phyloP scores from a whole-genome alignment of 2,888 invertebrate genomes.

The Rotaria magnacalcarata region DNA sequence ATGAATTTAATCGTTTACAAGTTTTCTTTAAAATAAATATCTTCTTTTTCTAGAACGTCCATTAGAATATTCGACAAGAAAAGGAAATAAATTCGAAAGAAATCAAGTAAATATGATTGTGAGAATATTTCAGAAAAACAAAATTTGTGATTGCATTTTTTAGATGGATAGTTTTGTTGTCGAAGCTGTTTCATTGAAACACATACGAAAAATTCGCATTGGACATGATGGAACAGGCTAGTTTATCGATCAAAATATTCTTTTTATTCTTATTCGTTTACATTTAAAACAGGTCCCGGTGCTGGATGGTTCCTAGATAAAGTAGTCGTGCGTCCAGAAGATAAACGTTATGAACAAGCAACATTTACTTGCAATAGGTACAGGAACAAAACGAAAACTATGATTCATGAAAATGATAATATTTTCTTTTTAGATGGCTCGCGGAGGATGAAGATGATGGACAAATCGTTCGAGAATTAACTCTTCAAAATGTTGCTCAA shows the following conservation, averaged over 20 bases:
- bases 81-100: slow-evolving; percentile 43
- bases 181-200: slow-evolving; percentile 58
- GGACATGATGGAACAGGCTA: slow-evolving; percentile 59
- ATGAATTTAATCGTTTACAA: slow-evolving; percentile 51
- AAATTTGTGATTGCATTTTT: background rate
- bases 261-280: slow-evolving; percentile 52
- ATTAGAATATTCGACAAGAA: background rate
- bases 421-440: slow-evolving; percentile 52
- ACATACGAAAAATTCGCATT: slow-evolving; percentile 56
- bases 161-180: slow-evolving; percentile 58
- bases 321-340: slow-evolving; percentile 54
- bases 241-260: slow-evolving; percentile 54
- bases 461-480: slow-evolving; percentile 56
- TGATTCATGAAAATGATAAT: background rate
- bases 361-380: slow-evolving; percentile 55
- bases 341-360: slow-evolving; percentile 50
- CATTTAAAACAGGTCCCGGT: slow-evolving; percentile 54
- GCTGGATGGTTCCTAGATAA: slow-evolving; percentile 59
- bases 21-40: slow-evolving; percentile 51
- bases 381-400: background rate
- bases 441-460: slow-evolving; percentile 58
- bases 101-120: slow-evolving; percentile 29
- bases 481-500: slow-evolving; percentile 49
- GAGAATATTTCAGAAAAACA: background rate
- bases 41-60: background rate